Evolutionary conservation across 2,888 invertebrate genomes (phyloP), one percentile per base, ranked within the genome.

Genomic region (Chrysolina americana): DNA sequence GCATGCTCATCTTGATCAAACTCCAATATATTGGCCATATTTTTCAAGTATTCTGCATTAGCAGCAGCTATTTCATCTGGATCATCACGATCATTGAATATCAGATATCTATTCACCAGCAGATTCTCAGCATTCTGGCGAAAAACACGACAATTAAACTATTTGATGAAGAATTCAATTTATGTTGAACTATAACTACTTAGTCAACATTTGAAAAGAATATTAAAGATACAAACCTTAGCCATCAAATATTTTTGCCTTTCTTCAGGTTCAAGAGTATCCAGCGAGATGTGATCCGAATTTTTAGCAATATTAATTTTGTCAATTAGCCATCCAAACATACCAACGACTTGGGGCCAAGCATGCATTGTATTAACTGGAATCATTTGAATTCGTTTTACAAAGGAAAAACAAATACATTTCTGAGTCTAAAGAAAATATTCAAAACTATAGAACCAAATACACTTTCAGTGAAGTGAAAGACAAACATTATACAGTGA

Each of bases 311-410:
- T 28, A 19, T 72, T 63, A 0, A 77, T 70, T 59, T 72, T 77
- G 23, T 77, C 75, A 28, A 75, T 69, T 0, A 77, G 48, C 73
- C 74, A 77, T 11, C 73, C 73, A 63, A 72, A 73, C 73, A 77
- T 70, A 10, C 73, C 75, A 13, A 77, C 68, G 0, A 77, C 75
- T 71, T 77, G 77, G 8, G 77, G 75, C 77, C 77, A 77, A 6
- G 71, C 71, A 56, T 73, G 69, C 65, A 75, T 75, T 41, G 77
- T 77, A 53, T 77, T 77, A 23, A 59, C 59, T 59, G 59, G 36
- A 59, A 59, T 9, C 23, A 59, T 15, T 47, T 15, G 6, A 47
- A 47, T 47, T 47, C 10, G 15, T 47, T 47, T 13, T 15, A n/a
- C 2, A 47, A 47, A n/a, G 8, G 6, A 47, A n/a, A 2, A 47